phyloP scores from a whole-genome alignment of 2,888 invertebrate genomes.

The Slavum lentiscoides region DNA sequence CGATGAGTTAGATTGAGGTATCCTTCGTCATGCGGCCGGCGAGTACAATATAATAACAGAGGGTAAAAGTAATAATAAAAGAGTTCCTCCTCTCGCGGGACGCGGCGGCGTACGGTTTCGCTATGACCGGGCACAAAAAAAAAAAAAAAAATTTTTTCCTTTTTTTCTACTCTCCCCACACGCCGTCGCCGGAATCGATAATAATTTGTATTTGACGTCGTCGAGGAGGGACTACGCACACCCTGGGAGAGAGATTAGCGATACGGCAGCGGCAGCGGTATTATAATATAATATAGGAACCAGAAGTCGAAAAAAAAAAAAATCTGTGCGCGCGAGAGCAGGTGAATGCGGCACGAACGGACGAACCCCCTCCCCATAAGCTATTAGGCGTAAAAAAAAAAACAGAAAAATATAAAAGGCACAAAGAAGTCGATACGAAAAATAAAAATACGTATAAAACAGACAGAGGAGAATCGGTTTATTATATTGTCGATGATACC shows the following conservation, averaged over 20 bases:
- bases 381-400: constrained; percentile 38
- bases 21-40: constrained; percentile 32
- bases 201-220: constrained; percentile 52
- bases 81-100: constrained; percentile 22
- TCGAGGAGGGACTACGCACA: background rate
- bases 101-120: background rate
- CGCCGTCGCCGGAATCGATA: constrained; percentile 33
- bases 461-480: constrained; percentile 35
- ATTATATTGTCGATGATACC: constrained; percentile 24
- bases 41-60: constrained; percentile 16
- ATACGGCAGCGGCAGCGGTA: no score
- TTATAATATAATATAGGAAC: background rate
- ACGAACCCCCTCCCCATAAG: constrained; percentile 19
- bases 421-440: constrained; percentile 31
- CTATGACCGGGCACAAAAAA: constrained; percentile 13
- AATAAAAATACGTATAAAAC: constrained; percentile 12
- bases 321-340: constrained; percentile 21
- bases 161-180: no score
- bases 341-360: constrained; percentile 42
- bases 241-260: constrained; percentile 48
- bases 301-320: constrained; percentile 41
- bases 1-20: constrained; percentile 47
- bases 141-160: background rate
- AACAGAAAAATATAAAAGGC: constrained; percentile 40
- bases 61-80: constrained; percentile 24